Base-by-base conservation (phyloP, 1,140 invertebrate species). In the Gryllus bimaculatus region DNA sequence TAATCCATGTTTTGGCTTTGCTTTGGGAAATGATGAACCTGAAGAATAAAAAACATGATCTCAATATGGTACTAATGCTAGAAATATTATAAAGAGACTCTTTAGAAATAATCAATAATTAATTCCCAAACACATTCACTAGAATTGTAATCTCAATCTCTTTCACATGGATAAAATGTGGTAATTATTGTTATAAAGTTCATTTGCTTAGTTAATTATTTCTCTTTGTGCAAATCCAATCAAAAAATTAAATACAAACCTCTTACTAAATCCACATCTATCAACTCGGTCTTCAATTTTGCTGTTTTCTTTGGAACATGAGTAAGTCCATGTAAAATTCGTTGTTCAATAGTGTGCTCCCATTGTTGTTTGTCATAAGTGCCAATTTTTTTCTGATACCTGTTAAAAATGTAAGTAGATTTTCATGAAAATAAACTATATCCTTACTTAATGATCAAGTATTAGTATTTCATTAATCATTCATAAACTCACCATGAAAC, bases 361-460 rank as follows among this genome's bases (percentile, higher is more conserved):
- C 96, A 98, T 91, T 95, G 91, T 85, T 97, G 95, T 84, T 97
- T 98, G 86, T 98, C 96, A 87, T 98, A 98, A 47, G 93, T 94
- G 83, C 96, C 96, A 85, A 98, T 98, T 90, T 97, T 94, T 84
- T 94, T 94, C 85, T 96, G 94, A 88, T 96, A 96, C 93, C 94
- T 94, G 81, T 18, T 85, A 82, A 12, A 74, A 18, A 48, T n/a
- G 54, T 66, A 13, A 54, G 15, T 54, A 54, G 49, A 66, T 13
- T 0, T 66, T 18, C 10, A 18, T 13, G 18, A 66, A 66, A 66
- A 66, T 66, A 66, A 66, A 66, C 18, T 3, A 66, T 39, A 39
- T 39, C 26, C 26, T 39, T 39, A 39, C 26, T 39, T 39, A 39
- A 39, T n/a, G n/a, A n/a, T 39, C 5, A 39, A 39, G 26, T 39